A percentile compares a stretch with the other conserved stretches of the same genome.
phyloP scores from a whole-genome alignment of 2,113 vertebrate species.

The Chloroceryle aenea region DNA sequence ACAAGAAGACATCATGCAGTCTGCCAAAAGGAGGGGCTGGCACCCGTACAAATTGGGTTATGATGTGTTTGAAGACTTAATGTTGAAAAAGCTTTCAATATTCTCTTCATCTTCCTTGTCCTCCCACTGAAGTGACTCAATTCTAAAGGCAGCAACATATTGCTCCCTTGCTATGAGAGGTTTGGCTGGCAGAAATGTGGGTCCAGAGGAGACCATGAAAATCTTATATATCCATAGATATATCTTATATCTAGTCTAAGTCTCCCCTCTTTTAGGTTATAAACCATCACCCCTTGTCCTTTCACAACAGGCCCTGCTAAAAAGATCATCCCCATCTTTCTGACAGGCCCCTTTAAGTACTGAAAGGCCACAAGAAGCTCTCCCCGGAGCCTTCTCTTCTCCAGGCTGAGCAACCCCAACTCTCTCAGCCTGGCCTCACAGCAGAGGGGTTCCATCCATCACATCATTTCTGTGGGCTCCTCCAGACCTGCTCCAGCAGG shows the following conservation, averaged over 20 bases:
- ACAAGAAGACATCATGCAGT: not conserved
- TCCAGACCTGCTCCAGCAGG: not conserved
- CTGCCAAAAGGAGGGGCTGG: slow-evolving; percentile 31
- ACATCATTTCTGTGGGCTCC: not conserved
- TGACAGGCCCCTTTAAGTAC: not conserved
- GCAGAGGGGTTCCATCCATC: not conserved
- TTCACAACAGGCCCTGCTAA: not conserved
- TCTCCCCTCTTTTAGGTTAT: not conserved
- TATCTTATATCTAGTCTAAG: not conserved
- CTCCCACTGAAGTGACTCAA: not conserved
- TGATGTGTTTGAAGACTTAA: slow-evolving; percentile 10
- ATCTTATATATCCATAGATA: not conserved
- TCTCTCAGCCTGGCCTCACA: not conserved
- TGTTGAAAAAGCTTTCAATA: not conserved
- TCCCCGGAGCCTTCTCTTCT: not conserved
- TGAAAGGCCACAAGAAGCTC: too few species aligned
- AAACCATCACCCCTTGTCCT: not conserved
- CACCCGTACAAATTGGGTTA: not conserved
- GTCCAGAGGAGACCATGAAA: not conserved
- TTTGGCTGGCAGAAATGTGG: not conserved
- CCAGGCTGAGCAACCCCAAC: not conserved
- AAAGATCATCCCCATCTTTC: not conserved
- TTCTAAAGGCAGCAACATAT: not conserved
- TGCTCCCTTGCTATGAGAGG: not conserved
- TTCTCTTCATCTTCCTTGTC: not conserved